Base-by-base conservation (phyloP, 2,113 vertebrate species). In the Chionomys nivalis region DNA sequence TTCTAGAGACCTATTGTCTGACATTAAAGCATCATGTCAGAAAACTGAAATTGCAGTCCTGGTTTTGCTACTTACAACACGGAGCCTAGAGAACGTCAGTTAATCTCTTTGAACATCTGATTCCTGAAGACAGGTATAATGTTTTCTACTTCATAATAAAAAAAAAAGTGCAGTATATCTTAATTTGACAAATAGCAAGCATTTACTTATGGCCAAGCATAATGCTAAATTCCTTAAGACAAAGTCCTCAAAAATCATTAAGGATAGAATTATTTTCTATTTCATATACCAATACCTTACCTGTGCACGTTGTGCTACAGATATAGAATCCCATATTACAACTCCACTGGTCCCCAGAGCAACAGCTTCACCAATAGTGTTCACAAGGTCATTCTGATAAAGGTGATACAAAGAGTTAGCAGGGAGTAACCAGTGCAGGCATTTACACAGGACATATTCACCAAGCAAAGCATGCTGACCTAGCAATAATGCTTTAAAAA, bases 301-400 rank as follows among this genome's bases (percentile, higher is more conserved):
- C 99, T 72, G 33, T n/a, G 96, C 94, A 81, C 17, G 98, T 72
- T 96, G 94, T n/a, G 98, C 98, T 97, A 99, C 97, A 75, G 98
- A 98, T 98, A 98, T 95, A 96, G 98, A 98, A 87, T 99, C 99
- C 99, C 99, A 99, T 21, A 99, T 98, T 79, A 99, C 52, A 26
- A 99, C 94, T 83, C 99, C 99, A 73, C 99, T 98, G 21, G 85
- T 98, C 19, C 99, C 99, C 19, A 99, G 98, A 47, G 99, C 98
- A 76, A 99, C 97, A 73, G 98, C 98, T 97, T 99, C 99, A 88
- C 99, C 99, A 0, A 99, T 97, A 66, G 99, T 99, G 95, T 98
- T 98, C 79, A 99, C 98, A 89, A 99, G 98, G 90, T 99, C 99
- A 39, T 96, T 96, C 99, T 99, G 94, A 75, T 65, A 90, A 96